These are phyloP conservation scores for Onychomys arenicola DNA, from an alignment of 2,797 vertebrate genomes.

Conservation along the genomic window DNA sequence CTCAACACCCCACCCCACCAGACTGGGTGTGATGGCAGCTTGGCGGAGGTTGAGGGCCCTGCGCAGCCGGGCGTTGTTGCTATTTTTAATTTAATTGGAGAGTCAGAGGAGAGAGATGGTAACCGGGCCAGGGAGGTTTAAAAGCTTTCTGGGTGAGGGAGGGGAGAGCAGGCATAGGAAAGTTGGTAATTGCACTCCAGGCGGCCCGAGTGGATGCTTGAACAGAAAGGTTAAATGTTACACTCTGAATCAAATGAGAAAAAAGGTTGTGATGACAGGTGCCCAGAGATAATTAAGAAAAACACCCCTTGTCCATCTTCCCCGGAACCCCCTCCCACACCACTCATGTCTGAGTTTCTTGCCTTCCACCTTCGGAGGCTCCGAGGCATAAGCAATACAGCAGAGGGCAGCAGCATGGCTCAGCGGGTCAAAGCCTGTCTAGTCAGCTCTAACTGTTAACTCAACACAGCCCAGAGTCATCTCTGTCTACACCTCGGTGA, in stretches of 20 bases:
- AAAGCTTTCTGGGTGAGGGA: slow-evolving; percentile 57
- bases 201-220: slow-evolving; percentile 76
- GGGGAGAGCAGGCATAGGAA: slow-evolving; percentile 39
- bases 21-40: slow-evolving; percentile 62
- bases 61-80: slow-evolving; percentile 60
- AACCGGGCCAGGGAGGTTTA: slow-evolving; percentile 73
- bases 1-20: slow-evolving; percentile 37
- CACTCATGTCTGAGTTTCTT: neutral
- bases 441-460: neutral
- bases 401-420: neutral
- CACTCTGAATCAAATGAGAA: slow-evolving; percentile 74
- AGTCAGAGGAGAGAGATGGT: slow-evolving; percentile 74
- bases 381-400: neutral
- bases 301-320: neutral
- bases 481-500: neutral
- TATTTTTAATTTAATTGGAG: slow-evolving; percentile 85
- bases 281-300: slow-evolving; percentile 68
- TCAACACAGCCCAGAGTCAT: neutral
- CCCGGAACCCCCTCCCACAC: neutral
- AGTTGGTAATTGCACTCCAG: slow-evolving; percentile 82
- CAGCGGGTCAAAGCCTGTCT: neutral
- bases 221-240: slow-evolving; percentile 83
- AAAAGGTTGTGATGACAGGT: slow-evolving; percentile 49
- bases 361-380: neutral
- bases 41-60: slow-evolving; percentile 67